Base-by-base conservation (phyloP, 2,888 invertebrate species). In the Catocala nupta region DNA sequence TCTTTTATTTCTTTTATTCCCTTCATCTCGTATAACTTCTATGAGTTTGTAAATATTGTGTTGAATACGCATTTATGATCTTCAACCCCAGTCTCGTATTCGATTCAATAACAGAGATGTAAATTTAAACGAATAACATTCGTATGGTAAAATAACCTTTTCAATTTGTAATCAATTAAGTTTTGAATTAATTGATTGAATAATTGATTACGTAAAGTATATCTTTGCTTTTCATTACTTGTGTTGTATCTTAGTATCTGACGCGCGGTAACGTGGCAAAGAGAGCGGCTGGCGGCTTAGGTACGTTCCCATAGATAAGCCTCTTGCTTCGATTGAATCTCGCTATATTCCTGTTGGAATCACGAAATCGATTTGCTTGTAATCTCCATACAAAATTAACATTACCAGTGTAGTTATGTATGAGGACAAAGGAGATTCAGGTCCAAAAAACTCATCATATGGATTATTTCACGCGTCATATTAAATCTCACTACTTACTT, bases 331-430 rank as follows among this genome's bases (percentile, higher is more conserved):
- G 83, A 87, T 89, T 82, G 80, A 87, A 85, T 87, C 80, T 82
- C 78, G 70, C 80, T 80, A 82, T 80, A 83, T 80, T 80, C 75
- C 66, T 72, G 83, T 85, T 76, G 73, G 81, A 80, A 82, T 81
- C 83, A 82, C 75, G 75, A 82, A 87, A 89, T 89, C 86, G 83
- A 89, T 89, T 88, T 73, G 76, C 81, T 81, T 81, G 83, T 90
- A 88, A 89, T 90, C 88, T 85, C 81, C 69, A 79, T 74, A 70
- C 65, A 65, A 80, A 84, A 85, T 87, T 86, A 83, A 82, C 78
- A 75, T 71, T 71, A 74, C 71, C 68, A 75, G 55, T 77, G 78
- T 78, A 83, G 83, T 82, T 85, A 81, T 80, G 79, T 81, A 75
- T 77, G 85, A 84, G 87, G 88, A 87, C 85, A 87, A 86, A 82